Evolutionary conservation across 2,113 vertebrate species (phyloP), one percentile per base, ranked within the genome.

Genomic region (Fregata magnificens): DNA sequence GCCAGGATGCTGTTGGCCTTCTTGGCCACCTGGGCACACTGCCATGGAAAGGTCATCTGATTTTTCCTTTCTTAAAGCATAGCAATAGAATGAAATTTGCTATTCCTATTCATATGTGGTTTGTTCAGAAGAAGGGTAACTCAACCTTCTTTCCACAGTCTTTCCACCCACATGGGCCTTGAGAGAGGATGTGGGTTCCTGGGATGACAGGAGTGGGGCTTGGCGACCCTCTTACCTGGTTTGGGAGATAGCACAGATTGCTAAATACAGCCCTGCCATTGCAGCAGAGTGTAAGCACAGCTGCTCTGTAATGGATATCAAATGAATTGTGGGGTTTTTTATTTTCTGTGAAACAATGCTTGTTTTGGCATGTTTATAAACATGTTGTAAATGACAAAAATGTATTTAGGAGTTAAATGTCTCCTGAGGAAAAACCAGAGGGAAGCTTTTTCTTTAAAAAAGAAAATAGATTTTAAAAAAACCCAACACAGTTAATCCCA

Each of bases 391-490:
- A 80, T 73, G 6, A 61, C 77, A 89, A 79, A 90, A 95, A 81
- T 1, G 1, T 56, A 24, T 67, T 81, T 21, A 71, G 80, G 50
- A 84, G 12, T 80, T 74, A 74, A 84, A 67, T 66, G 29, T 72
- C 69, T 82, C 36, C 40, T 72, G 83, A 81, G 69, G 61, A 40
- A 53, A 88, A 95, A 88, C 5, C 26, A 88, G 61, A 74, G 38
- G 26, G n/a, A 93, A 90, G 5, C 11, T 88, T 96, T 92, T 79
- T n/a, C 47, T 92, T 97, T 94, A 70, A 93, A 96, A 96, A 49
- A 90, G 10, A 94, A 89, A 38, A 31, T n/a, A 34, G 38, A 40
- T 40, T 21, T 45, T 6, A 13, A 14, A 63, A 32, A 80, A 82
- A 63, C 36, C 47, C 32, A 36, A 11, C 9, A 5, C 18, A 16